Evolutionary conservation across 2,113 vertebrate genomes (phyloP).

Genomic region (Emberiza fucata): DNA sequence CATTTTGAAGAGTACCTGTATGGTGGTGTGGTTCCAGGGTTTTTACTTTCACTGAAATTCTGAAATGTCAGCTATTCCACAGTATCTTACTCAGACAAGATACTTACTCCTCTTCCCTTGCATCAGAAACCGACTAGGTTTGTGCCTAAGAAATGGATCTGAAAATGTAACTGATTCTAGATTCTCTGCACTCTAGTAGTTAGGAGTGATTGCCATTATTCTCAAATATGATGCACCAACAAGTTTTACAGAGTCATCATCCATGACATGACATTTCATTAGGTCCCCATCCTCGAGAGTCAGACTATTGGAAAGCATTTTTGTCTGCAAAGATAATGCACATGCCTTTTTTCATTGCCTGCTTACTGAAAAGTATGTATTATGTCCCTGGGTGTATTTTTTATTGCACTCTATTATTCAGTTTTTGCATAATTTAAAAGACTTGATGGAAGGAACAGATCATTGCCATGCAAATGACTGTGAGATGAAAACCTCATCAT

Average conservation of each 20-base stretch:
- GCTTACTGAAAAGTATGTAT: neutral
- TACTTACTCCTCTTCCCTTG: neutral
- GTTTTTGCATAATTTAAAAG: neutral
- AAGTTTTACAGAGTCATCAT: neutral
- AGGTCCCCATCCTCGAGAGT: neutral
- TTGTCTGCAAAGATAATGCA: neutral
- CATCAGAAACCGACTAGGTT: neutral
- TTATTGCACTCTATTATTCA: neutral
- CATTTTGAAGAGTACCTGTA: neutral
- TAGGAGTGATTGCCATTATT: neutral
- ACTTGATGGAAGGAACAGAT: slow-evolving; percentile 2
- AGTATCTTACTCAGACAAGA: neutral
- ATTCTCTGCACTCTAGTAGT: neutral
- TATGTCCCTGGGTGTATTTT: neutral
- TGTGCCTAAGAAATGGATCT: neutral
- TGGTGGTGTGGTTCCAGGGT: neutral
- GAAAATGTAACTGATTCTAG: neutral
- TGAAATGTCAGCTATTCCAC: neutral
- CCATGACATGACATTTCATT: neutral
- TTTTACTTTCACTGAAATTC: neutral
- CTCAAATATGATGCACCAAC: neutral
- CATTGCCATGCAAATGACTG: neutral
- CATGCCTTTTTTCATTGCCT: neutral
- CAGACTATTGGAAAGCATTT: neutral
- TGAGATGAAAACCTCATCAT: slow-evolving; percentile 11